Conservation (phyloP, 37 sponge, comb jelly and placozoan species). For the Mnemiopsis leidyi region DNA sequence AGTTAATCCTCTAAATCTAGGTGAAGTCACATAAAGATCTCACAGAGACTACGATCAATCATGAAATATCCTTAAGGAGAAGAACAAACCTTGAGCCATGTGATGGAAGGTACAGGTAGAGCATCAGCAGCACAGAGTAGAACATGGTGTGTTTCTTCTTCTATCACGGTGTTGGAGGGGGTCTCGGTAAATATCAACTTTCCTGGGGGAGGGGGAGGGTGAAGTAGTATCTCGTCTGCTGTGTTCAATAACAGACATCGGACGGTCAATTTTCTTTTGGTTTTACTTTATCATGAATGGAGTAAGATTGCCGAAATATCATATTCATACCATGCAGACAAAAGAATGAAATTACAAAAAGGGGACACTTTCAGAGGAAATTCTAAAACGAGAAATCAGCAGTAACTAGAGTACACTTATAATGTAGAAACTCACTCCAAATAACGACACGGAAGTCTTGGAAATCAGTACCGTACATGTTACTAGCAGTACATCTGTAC, state of each 20-base stretch:
- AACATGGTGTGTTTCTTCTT: background rate
- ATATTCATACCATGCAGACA: too few relatives aligned
- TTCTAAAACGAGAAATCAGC: too few relatives aligned
- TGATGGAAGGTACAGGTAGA: constrained; percentile 12
- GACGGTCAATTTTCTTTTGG: too few relatives aligned
- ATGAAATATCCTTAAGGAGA: background rate
- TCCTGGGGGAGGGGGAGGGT: background rate
- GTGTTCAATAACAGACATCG: too few relatives aligned
- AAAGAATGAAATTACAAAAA: too few relatives aligned
- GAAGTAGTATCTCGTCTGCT: background rate
- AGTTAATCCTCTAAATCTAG: too few relatives aligned
- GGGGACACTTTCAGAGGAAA: too few relatives aligned
- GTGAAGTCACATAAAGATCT: too few relatives aligned
- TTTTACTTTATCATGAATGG: too few relatives aligned
- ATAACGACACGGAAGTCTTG: constrained; percentile 37
- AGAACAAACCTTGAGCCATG: constrained; percentile 52
- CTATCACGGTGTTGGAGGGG: constrained; percentile 29
- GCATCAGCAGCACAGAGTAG: background rate
- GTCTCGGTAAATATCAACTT: background rate
- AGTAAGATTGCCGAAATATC: too few relatives aligned
- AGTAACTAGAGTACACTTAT: too few relatives aligned
- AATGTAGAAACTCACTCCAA: background rate
- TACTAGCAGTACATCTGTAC: constrained; percentile 40
- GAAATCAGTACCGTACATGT: constrained; percentile 61
- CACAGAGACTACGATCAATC: too few relatives aligned